A percentile compares a stretch with the other conserved stretches of the same genome.
These are phyloP conservation scores for Nemoura dubitans DNA, from an alignment of 2,888 invertebrate genomes.

Conservation along the genomic window DNA sequence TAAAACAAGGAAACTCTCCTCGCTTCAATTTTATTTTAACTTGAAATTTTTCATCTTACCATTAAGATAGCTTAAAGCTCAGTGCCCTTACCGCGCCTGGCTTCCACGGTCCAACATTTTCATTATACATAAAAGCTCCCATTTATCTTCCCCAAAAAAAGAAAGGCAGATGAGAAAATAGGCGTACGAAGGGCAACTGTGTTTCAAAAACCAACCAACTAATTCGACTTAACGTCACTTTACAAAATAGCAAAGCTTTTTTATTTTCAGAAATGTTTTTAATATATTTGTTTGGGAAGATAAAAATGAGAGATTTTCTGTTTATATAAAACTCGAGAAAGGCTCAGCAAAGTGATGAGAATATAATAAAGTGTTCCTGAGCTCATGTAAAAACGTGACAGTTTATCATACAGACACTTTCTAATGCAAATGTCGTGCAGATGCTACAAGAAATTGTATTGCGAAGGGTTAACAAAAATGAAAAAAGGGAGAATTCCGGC, in stretches of 20 bases:
- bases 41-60: conserved; percentile 19
- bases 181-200: not conserved
- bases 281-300: not conserved
- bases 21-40: conserved; percentile 36
- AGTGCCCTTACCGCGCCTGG: not conserved
- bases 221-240: not conserved
- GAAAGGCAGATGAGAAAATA: not conserved
- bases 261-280: not conserved
- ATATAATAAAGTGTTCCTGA: not conserved
- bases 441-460: not conserved
- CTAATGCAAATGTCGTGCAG: not conserved
- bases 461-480: not conserved
- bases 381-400: not conserved
- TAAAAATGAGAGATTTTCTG: not conserved
- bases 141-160: conserved; percentile 43
- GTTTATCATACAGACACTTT: not conserved
- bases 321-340: not conserved
- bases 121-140: conserved; percentile 45
- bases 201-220: not conserved
- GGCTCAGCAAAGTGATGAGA: not conserved
- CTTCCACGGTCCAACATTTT: conserved; percentile 36
- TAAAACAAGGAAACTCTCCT: conserved; percentile 30
- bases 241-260: not conserved
- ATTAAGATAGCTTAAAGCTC: conserved; percentile 24
- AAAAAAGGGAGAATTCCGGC: not conserved